These are phyloP conservation scores for crab-eating macaque (Macaca fascicularis) DNA, from an alignment of 2,113 vertebrate genomes.

Conservation along the genomic window DNA sequence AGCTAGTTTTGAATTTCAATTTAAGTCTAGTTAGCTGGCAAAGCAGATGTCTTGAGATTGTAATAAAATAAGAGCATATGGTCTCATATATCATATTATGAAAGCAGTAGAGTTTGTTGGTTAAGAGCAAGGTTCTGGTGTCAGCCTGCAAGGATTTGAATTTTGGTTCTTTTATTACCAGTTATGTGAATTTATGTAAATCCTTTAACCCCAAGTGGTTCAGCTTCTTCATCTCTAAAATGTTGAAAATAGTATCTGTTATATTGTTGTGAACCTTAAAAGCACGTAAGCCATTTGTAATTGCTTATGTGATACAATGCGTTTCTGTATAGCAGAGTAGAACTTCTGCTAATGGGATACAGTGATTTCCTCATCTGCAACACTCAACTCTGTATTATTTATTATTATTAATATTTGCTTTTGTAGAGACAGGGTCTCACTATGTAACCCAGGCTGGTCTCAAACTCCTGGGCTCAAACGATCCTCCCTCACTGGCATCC, in stretches of 20 bases:
- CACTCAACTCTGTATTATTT: not conserved
- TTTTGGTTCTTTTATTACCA: not conserved
- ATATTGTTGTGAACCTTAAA: not conserved
- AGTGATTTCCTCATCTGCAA: not conserved
- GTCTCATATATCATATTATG: not conserved
- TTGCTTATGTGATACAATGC: not conserved
- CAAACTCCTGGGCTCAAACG: too few relatives aligned
- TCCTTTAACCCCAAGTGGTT: not conserved
- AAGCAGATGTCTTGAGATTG: not conserved
- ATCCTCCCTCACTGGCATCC: too few relatives aligned
- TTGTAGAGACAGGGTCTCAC: too few relatives aligned
- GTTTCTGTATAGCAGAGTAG: not conserved
- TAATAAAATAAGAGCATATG: not conserved
- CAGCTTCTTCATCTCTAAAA: not conserved
- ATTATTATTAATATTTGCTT: too few relatives aligned
- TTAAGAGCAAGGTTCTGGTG: not conserved
- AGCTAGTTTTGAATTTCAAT: not conserved
- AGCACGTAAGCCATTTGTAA: not conserved
- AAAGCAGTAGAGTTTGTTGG: not conserved
- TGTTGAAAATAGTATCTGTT: not conserved
- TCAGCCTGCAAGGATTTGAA: not conserved
- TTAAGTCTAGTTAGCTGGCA: not conserved
- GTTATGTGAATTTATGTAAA: not conserved
- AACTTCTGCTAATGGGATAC: not conserved
- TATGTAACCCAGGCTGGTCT: too few relatives aligned